A percentile compares a stretch with the other conserved stretches of the same genome.
These are phyloP conservation scores for Halcyon chelicuti DNA, from an alignment of 2,797 vertebrate genomes.

Conservation along the genomic window DNA sequence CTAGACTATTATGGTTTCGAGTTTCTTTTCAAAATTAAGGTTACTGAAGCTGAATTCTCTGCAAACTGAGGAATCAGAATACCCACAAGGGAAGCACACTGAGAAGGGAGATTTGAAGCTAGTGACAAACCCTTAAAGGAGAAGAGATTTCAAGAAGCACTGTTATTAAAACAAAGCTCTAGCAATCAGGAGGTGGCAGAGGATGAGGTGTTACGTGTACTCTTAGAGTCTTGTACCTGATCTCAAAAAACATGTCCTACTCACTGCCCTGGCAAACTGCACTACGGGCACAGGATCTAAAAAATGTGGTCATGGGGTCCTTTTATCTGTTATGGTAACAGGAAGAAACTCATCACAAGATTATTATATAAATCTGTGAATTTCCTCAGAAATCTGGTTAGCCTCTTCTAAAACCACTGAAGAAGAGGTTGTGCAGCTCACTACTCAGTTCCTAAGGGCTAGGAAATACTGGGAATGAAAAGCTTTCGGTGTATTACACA, in stretches of 20 bases:
- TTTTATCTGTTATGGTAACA: not conserved
- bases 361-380: not conserved
- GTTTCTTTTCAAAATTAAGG: not conserved
- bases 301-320: not conserved
- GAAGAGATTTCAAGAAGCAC: not conserved
- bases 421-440: not conserved
- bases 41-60: not conserved
- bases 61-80: not conserved
- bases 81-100: not conserved
- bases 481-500: not conserved
- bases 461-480: not conserved
- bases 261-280: not conserved
- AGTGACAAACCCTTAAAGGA: not conserved
- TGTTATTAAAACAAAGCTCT: not conserved
- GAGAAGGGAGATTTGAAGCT: not conserved
- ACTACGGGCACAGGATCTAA: not conserved
- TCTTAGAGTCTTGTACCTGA: not conserved
- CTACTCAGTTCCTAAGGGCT: not conserved
- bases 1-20: not conserved
- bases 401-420: not conserved
- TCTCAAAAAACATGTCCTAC: not conserved
- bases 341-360: not conserved
- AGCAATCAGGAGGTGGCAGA: not conserved
- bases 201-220: not conserved
- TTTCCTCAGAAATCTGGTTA: not conserved